These are phyloP conservation scores for Polypedilum pembai DNA, from an alignment of 1,140 invertebrate species.

Conservation along the genomic window DNA sequence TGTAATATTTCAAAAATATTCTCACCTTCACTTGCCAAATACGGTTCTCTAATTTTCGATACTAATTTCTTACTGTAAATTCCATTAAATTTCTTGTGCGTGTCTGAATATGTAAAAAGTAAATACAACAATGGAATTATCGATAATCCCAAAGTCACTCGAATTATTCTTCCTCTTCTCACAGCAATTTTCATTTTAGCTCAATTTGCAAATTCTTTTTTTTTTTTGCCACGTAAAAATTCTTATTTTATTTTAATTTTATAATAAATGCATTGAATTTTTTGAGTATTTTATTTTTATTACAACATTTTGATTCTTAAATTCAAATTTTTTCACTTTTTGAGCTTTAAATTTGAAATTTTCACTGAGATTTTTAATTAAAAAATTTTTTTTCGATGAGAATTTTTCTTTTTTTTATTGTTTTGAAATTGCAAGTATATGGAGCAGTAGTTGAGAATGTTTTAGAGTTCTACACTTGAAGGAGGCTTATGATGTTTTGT, in stretches of 20 bases:
- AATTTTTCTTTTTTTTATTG: no score
- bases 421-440: no score
- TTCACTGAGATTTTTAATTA: no score
- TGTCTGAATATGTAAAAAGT: constrained; percentile 42
- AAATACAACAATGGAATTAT: constrained; percentile 44
- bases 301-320: no score
- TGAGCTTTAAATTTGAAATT: no score
- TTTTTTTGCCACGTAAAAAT: neutral
- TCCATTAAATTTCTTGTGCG: constrained; percentile 39
- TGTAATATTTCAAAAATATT: neutral
- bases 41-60: constrained; percentile 35
- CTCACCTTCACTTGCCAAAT: constrained; percentile 40
- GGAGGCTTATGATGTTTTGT: no score
- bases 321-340: no score
- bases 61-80: constrained; percentile 38
- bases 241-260: neutral
- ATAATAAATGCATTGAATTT: no score
- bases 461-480: no score
- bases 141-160: constrained; percentile 37
- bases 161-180: constrained; percentile 43
- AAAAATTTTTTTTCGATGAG: no score
- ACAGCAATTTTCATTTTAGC: constrained; percentile 40
- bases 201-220: neutral
- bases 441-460: no score
- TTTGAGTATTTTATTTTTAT: no score